A percentile compares a stretch with the other conserved stretches of the same genome.
These are phyloP conservation scores for Atopsyche davidsoni DNA, from an alignment of 1,140 invertebrate species.

Conservation along the genomic window DNA sequence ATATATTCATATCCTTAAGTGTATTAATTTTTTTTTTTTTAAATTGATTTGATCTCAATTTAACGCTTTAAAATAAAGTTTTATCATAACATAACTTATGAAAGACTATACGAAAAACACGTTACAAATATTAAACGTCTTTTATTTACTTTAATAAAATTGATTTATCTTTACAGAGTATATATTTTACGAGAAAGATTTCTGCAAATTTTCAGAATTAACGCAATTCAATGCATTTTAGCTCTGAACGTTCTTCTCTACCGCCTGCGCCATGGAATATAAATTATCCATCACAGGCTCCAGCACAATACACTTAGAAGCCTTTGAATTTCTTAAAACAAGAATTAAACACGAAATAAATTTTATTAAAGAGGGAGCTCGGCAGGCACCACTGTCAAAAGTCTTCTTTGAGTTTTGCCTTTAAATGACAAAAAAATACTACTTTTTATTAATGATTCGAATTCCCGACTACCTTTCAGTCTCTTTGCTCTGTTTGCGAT, in stretches of 20 bases:
- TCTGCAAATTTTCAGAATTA: background rate
- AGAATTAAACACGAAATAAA: constrained; percentile 1
- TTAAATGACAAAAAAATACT: constrained; percentile 1
- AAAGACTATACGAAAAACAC: too few relatives aligned
- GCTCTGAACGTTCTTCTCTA: too few relatives aligned
- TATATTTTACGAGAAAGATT: too few relatives aligned
- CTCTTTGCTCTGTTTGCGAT: too few relatives aligned
- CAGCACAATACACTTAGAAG: constrained; percentile 2
- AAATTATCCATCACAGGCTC: background rate
- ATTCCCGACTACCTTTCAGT: background rate
- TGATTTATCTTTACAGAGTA: too few relatives aligned
- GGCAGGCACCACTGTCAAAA: background rate
- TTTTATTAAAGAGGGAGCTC: constrained; percentile 1
- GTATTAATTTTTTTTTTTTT: too few relatives aligned
- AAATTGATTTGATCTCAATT: too few relatives aligned
- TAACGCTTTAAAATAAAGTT: too few relatives aligned
- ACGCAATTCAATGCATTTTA: background rate
- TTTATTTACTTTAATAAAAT: too few relatives aligned
- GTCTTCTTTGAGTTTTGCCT: background rate
- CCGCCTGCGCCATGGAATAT: background rate
- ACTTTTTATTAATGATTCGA: background rate
- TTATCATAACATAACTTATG: too few relatives aligned
- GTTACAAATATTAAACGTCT: too few relatives aligned
- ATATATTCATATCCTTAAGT: too few relatives aligned
- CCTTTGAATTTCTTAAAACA: constrained; percentile 1